Base-by-base conservation (phyloP, 2,797 vertebrate genomes). In the Cyprinella venusta region DNA sequence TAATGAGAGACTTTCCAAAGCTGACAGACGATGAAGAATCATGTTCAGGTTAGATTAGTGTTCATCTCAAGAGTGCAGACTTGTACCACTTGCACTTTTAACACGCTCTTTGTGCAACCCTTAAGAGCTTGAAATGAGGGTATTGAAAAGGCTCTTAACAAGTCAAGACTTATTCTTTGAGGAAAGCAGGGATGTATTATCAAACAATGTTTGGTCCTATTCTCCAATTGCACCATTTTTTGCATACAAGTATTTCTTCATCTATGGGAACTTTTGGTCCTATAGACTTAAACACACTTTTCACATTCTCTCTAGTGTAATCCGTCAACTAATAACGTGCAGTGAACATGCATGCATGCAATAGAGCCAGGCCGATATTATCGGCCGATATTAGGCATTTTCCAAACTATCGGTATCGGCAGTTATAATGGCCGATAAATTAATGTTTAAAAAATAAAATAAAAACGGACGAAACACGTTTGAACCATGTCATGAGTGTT, bases 121-220 rank as follows among this genome's bases (percentile, higher is more conserved):
- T 13, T 21, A 70, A 30, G 59, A 76, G 67, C 69, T 72, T 78
- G 33, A 71, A 54, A 76, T 16, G 40, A 80, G 50, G 56, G 12
- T 30, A 76, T 82, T 65, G 70, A 56, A 68, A 52, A 3, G 30
- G 40, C 50, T 67, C 54, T 30, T 38, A 64, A 90, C 42, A 54
- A 87, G 89, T 91, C 89, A 81, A 81, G 45, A 38, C 30, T 76
- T 83, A n/a, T 50, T 71, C 5, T 61, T 77, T 67, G 26, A 80
- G 79, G 63, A 24, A 5, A 54, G 26, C 15, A 76, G 4, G 6
- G 19, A 67, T 64, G 36, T 6, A 26, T 70, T 76, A 84, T 42
- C 9, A 65, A 38, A 80, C 36, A 68, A 33, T 59, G 8, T 69
- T 79, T 70, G 2, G 40, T 33, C 16, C 24, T 45, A 33, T 77